A percentile compares a stretch with the other conserved stretches of the same genome.
Conservation (phyloP, 1,140 invertebrate species). For the Drosophila lowei region DNA sequence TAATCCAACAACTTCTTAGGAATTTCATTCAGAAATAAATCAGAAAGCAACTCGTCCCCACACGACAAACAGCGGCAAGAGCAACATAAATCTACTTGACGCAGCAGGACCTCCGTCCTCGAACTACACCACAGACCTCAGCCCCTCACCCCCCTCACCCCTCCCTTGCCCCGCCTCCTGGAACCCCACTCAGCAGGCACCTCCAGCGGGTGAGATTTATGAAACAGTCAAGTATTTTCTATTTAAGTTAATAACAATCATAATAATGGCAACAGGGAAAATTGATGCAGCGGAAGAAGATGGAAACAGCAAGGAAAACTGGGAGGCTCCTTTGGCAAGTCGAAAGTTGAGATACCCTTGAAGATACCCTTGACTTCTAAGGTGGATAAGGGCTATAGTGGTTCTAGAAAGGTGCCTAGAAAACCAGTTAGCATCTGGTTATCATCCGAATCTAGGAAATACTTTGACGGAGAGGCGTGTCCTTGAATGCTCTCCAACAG, state of each 20-base stretch:
- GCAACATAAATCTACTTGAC: slow-evolving; percentile 73
- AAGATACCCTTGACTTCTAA: no score
- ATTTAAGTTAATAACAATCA: slow-evolving; percentile 82
- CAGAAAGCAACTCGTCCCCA: slow-evolving; percentile 63
- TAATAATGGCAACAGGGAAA: slow-evolving; percentile 78
- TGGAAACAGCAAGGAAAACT: slow-evolving; percentile 1
- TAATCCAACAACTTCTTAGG: not conserved
- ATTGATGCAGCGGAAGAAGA: slow-evolving; percentile 62
- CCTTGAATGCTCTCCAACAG: no score
- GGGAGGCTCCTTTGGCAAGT: no score
- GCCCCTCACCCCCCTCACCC: not conserved
- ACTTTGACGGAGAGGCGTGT: no score
- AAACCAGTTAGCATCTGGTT: rapidly evolving
- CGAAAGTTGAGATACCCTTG: no score
- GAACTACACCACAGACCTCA: slow-evolving; percentile 25
- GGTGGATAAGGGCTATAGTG: not conserved
- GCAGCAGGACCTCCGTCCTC: slow-evolving; percentile 39
- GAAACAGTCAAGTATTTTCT: slow-evolving; percentile 81
- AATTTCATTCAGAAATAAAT: slow-evolving; percentile 48
- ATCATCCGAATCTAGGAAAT: no score
- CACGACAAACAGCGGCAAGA: slow-evolving; percentile 39
- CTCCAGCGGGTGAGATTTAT: slow-evolving; percentile 65
- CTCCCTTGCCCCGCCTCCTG: no score
- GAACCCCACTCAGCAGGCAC: slow-evolving; percentile 16
- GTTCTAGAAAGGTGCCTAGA: no score